phyloP scores from a whole-genome alignment of 2,797 vertebrate species.

The Peromyscus aztecus region DNA sequence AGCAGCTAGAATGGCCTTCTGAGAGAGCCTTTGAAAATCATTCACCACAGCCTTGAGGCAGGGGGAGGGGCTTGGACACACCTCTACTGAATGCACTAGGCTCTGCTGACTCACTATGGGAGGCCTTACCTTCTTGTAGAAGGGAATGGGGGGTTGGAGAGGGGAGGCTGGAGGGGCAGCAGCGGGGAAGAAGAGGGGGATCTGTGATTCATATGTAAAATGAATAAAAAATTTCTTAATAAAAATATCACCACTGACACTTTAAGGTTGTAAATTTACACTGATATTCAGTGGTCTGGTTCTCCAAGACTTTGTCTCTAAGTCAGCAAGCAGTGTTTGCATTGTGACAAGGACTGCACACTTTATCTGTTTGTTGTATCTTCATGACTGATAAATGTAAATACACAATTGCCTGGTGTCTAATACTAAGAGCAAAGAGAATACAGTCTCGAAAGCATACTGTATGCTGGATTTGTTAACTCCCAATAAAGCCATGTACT shows the following conservation, averaged over 20 bases:
- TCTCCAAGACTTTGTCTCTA: constrained; percentile 75
- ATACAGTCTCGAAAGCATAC: background rate
- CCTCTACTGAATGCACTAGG: too few species aligned
- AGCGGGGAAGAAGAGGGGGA: too few species aligned
- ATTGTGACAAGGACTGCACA: background rate
- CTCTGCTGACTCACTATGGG: too few species aligned
- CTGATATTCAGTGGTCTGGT: constrained; percentile 61
- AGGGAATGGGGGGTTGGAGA: too few species aligned
- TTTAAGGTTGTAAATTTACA: constrained; percentile 78
- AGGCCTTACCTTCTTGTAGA: too few species aligned
- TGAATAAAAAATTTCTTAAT: too few species aligned
- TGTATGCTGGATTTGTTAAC: background rate
- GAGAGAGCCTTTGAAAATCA: background rate
- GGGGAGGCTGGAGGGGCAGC: too few species aligned
- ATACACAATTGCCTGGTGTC: background rate
- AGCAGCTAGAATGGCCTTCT: background rate
- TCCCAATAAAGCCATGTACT: too few species aligned
- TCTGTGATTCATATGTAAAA: too few species aligned
- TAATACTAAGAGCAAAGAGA: background rate
- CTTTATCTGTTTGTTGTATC: background rate
- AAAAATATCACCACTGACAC: constrained; percentile 45
- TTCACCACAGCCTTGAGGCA: constrained; percentile 25
- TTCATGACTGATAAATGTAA: too few species aligned
- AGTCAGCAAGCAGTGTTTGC: constrained; percentile 43
- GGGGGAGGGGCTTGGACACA: too few species aligned